Base-by-base conservation (phyloP, 2,888 invertebrate species). In the Linnaemya vulpina region DNA sequence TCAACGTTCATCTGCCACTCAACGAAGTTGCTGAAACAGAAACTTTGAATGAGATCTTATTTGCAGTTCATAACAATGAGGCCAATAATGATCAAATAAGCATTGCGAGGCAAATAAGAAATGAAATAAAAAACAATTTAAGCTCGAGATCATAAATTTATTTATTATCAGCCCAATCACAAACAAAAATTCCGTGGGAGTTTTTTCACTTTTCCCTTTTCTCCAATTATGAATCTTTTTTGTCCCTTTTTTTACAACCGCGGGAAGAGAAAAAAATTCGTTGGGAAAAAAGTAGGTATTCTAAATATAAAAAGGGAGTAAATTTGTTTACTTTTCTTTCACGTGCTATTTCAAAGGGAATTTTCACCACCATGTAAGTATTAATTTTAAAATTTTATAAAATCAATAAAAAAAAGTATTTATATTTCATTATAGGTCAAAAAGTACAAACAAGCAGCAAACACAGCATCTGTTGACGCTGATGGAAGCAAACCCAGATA, bases 381-480 rank as follows among this genome's bases (percentile, higher is more conserved):
- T 38, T 38, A 35, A 9, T 60, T n/a, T 60, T 60, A 60, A 60
- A 35, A 17, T 8, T 38, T 17, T 25, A 60, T 17, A 38, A 38
- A 38, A 55, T 17, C 20, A 17, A 35, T 13, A 38, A 11, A 25
- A 11, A 25, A 1, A 35, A 38, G 10, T 2, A 9, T 38, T 60
- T 25, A 35, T 35, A 3, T 38, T n/a, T 8, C 10, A 38, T 60
- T 38, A 2, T 60, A 60, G n/a, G 60, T 60, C 58, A 38, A 73
- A 73, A 73, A 73, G 8, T 51, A 74, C 62, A 17, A 77, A 60
- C 15, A 78, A 78, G 22, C 43, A 25, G 9, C 78, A 79, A 62
- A n/a, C 49, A 9, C 62, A 79, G 25, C 49, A 58, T 9, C 38
- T 79, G 8, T 11, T 78, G 15, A 46, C 15, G 0, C 11, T 71